A percentile compares a stretch with the other conserved stretches of the same genome.
phyloP scores from a whole-genome alignment of 2,113 vertebrate genomes.

The Turnix velox region DNA sequence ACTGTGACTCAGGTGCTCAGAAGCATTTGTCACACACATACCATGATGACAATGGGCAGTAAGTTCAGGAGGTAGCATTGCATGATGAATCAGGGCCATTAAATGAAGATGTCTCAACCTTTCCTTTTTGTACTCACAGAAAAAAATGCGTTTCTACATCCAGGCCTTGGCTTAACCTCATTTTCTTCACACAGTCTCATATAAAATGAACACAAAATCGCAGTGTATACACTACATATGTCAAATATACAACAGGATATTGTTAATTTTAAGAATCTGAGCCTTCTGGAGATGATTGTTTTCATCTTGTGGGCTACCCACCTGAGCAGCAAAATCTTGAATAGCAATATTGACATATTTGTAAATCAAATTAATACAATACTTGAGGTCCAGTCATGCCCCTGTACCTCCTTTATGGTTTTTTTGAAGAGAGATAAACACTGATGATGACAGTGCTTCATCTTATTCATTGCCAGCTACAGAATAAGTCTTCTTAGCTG shows the following conservation, averaged over 20 bases:
- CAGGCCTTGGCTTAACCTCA: not conserved
- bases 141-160: not conserved
- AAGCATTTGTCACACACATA: not conserved
- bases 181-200: not conserved
- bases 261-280: not conserved
- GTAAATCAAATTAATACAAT: not conserved
- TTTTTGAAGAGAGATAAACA: not conserved
- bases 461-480: not conserved
- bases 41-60: not conserved
- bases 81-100: not conserved
- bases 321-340: not conserved
- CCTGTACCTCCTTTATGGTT: not conserved
- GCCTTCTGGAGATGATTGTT: not conserved
- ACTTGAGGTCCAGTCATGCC: not conserved
- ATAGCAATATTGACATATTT: not conserved
- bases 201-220: not conserved
- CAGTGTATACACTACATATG: too few relatives aligned
- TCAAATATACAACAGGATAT: not conserved
- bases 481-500: not conserved
- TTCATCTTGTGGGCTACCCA: not conserved
- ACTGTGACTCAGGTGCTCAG: not conserved
- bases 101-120: not conserved
- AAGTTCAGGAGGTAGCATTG: not conserved
- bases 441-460: not conserved
- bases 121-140: not conserved